phyloP scores from a whole-genome alignment of 2,888 invertebrate genomes.

The Eupeodes latifasciatus region DNA sequence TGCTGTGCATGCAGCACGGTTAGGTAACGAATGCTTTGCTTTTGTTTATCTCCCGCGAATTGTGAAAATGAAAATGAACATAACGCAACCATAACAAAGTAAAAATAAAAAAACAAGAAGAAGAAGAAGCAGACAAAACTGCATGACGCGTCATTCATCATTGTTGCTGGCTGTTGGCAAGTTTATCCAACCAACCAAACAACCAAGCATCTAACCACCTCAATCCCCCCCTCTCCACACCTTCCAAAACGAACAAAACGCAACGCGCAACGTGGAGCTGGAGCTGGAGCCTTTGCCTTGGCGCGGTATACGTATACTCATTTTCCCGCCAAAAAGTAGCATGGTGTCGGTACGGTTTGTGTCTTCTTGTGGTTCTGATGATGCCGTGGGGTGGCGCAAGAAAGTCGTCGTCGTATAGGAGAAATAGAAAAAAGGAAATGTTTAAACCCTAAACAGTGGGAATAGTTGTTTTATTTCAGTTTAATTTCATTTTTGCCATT shows the following conservation, averaged over 20 bases:
- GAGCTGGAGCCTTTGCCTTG: neutral
- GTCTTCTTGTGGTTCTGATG: neutral
- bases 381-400: neutral
- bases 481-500: conserved; percentile 70
- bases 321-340: conserved; percentile 44
- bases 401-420: conserved; percentile 14
- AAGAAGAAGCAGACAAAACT: conserved; percentile 53
- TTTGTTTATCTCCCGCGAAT: conserved; percentile 50
- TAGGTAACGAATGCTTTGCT: conserved; percentile 33
- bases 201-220: conserved; percentile 6
- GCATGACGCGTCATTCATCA: conserved; percentile 63
- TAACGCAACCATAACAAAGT: neutral
- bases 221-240: neutral
- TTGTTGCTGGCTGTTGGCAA: conserved; percentile 53
- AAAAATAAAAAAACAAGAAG: conserved; percentile 9
- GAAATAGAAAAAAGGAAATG: conserved; percentile 1
- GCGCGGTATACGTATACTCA: neutral
- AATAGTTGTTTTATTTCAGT: conserved; percentile 56
- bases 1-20: conserved; percentile 22
- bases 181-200: conserved; percentile 35
- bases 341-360: conserved; percentile 1
- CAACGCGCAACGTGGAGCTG: neutral
- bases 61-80: conserved; percentile 45
- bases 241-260: neutral
- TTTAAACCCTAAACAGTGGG: conserved; percentile 10